Base-by-base conservation (phyloP, 92 coral and sea anemone genomes). In the Porites cylindrica region DNA sequence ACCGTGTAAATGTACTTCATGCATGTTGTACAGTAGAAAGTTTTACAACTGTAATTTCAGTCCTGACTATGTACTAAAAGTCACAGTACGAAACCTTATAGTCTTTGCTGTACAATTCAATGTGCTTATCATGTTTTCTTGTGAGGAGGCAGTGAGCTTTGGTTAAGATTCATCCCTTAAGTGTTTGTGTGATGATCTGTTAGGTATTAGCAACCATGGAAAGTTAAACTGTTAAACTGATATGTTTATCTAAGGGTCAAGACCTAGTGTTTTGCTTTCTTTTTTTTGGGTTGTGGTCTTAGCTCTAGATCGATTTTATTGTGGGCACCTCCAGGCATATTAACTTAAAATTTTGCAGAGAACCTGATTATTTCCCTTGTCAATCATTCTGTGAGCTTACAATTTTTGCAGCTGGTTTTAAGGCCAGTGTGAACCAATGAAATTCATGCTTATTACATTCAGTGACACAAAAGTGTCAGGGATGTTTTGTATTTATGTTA, bases 301-400 rank as follows among this genome's bases (percentile, higher is more conserved):
- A 56, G 23, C 58, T 51, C 38, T 9, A 60, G 51, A 52, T 43
- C 11, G 20, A 51, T 50, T 64, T 80, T 4, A 18, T 32, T n/a
- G 38, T 71, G 1, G 8, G 52, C 56, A 70, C 70, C n/a, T 38
- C n/a, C 52, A 23, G 82, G 20, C 38, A 29, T 78, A 24, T 29
- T 52, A 80, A 70, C 78, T 58, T 81, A 16, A 29, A 69, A 70
- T 53, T 21, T 24, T 20, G 54, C 69, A 43, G 38, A 10, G 81
- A 80, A 83, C 88, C 88, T 83, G 81, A 17, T 11, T 62, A 38
- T 72, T 52, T 61, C 63, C 21, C 54, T 19, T 62, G 88, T 83
- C 79, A 62, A 43, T 83, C 64, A 63, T 21, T 16, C 54, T 7
- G 9, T 50, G 51, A 83, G 58, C 81, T 11, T 21, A 21, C 72